Evolutionary conservation across 2,113 vertebrate genomes (phyloP).

Genomic region (Sinocyclocheilus rhinocerous): DNA sequence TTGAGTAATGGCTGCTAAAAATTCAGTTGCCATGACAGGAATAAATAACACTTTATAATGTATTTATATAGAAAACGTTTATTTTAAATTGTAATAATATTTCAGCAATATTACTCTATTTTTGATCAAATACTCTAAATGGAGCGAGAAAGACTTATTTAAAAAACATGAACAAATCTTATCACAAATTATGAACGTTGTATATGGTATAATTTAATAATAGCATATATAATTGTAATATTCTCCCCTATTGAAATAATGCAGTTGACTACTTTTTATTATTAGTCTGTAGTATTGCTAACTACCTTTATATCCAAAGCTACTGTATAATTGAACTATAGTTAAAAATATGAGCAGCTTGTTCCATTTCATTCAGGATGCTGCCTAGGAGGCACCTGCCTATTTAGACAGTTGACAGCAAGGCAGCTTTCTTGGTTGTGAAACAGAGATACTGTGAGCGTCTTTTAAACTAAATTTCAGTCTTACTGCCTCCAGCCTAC

Average conservation of each 20-base stretch:
- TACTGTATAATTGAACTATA: neutral
- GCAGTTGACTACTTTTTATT: neutral
- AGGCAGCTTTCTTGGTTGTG: constrained; percentile 9
- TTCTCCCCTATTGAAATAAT: neutral
- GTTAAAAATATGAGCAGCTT: neutral
- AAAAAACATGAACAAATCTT: neutral
- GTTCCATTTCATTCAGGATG: constrained; percentile 5
- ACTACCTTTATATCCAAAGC: neutral
- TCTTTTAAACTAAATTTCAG: neutral
- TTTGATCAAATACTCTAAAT: too few relatives aligned
- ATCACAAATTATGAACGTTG: neutral
- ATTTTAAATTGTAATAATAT: too few relatives aligned
- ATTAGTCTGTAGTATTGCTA: neutral
- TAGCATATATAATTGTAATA: neutral
- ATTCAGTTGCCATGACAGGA: too few relatives aligned
- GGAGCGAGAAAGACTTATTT: neutral
- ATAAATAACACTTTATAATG: too few relatives aligned
- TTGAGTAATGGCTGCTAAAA: neutral
- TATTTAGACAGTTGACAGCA: neutral
- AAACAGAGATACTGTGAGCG: neutral
- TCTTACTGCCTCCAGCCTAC: constrained; percentile 28
- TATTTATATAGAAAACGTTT: too few relatives aligned
- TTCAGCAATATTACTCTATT: too few relatives aligned
- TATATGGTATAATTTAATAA: neutral
- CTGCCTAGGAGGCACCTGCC: constrained; percentile 3